phyloP scores from a whole-genome alignment of 1,140 invertebrate genomes.

The Battus philenor region DNA sequence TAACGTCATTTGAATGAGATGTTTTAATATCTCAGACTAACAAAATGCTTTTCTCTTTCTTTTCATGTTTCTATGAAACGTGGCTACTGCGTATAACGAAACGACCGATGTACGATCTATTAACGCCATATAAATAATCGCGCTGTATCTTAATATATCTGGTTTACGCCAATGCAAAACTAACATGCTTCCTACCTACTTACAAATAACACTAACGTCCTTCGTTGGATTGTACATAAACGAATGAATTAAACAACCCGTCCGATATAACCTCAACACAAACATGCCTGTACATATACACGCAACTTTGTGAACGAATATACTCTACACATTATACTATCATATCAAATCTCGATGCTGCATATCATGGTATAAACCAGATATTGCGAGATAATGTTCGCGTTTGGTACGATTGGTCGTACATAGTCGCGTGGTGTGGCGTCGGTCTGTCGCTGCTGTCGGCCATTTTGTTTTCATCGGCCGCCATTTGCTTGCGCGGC shows the following conservation, averaged over 20 bases:
- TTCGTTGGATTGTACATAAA: constrained; percentile 51
- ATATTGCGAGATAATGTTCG: constrained; percentile 90
- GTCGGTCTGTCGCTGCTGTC: constrained; percentile 91
- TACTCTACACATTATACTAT: not conserved
- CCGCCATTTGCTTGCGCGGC: constrained; percentile 93
- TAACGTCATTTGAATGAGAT: no score
- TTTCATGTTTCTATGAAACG: constrained; percentile 76
- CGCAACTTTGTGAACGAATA: constrained; percentile 4
- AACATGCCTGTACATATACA: constrained; percentile 9
- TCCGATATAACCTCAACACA: constrained; percentile 12
- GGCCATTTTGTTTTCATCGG: constrained; percentile 93
- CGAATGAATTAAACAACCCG: constrained; percentile 18
- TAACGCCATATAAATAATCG: constrained; percentile 48
- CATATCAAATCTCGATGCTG: constrained; percentile 3
- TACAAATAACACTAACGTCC: constrained; percentile 38
- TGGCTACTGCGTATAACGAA: constrained; percentile 58
- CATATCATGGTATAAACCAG: constrained; percentile 77
- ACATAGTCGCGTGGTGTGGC: constrained; percentile 96
- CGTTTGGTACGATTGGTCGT: constrained; percentile 95
- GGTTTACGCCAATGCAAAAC: constrained; percentile 69
- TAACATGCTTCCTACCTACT: constrained; percentile 57
- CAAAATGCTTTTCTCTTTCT: constrained; percentile 77
- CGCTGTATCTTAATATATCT: constrained; percentile 71
- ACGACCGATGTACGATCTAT: constrained; percentile 48
- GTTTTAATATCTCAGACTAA: constrained; percentile 57